Evolutionary conservation across 2,888 invertebrate genomes (phyloP).

Genomic region (Hemithea aestivaria): DNA sequence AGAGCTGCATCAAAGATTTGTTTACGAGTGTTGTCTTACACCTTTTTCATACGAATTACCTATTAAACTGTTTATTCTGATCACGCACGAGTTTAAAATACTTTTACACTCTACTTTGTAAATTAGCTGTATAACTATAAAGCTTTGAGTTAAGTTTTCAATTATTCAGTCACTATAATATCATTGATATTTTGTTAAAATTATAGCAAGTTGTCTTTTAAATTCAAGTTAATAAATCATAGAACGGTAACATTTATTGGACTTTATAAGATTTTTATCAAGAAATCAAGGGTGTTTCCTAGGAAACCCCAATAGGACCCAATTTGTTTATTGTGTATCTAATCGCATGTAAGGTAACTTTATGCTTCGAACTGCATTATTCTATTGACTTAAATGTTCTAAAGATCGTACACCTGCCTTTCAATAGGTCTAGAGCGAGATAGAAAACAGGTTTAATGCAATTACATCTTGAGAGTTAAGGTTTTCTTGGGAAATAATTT

Average conservation of each 20-base stretch:
- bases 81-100: conserved; percentile 8
- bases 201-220: too few species aligned
- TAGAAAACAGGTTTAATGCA: conserved; percentile 41
- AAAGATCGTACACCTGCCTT: conserved; percentile 31
- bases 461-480: conserved; percentile 29
- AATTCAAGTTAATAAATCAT: too few species aligned
- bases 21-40: conserved; percentile 18
- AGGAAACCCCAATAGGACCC: too few species aligned
- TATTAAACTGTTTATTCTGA: conserved; percentile 6
- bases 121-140: too few species aligned
- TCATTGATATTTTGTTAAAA: too few species aligned
- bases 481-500: conserved; percentile 33
- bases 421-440: conserved; percentile 29
- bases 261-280: too few species aligned
- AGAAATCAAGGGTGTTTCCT: too few species aligned
- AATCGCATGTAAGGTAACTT: too few species aligned
- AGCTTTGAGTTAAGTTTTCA: too few species aligned
- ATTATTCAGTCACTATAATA: too few species aligned
- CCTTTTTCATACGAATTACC: conserved; percentile 17
- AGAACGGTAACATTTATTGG: too few species aligned
- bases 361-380: not conserved
- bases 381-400: not conserved
- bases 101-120: conserved; percentile 1
- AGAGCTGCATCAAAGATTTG: conserved; percentile 18
- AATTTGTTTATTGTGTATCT: too few species aligned